Evolutionary conservation across 2,113 vertebrate genomes (phyloP).

Genomic region (Vulpes ferrilata): DNA sequence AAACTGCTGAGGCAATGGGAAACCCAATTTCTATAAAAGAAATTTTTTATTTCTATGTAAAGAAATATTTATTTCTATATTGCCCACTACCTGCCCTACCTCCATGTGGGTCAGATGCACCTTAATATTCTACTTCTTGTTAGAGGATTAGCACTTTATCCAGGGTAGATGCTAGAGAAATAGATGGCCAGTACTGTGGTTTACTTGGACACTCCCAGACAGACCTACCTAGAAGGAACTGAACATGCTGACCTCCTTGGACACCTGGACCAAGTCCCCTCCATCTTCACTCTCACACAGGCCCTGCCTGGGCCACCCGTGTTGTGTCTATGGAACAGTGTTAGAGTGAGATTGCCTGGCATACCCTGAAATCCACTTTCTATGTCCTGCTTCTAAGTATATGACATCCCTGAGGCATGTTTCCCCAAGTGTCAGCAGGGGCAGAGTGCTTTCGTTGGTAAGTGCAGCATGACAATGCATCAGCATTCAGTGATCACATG

Average conservation of each 20-base stretch:
- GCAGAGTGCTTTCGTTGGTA: neutral
- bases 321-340: rapidly evolving
- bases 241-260: no score
- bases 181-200: no score
- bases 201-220: neutral
- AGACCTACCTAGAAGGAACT: neutral
- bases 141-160: neutral
- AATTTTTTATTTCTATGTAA: no score
- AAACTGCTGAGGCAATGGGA: neutral
- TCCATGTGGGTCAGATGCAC: neutral
- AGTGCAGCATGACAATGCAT: neutral
- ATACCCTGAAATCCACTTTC: neutral
- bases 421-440: neutral
- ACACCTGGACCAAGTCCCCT: neutral
- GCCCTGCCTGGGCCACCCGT: neutral
- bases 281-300: rapidly evolving
- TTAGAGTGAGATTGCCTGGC: no score
- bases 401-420: neutral
- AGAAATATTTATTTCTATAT: neutral
- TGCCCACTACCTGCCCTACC: neutral
- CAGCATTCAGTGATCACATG: neutral
- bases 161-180: neutral
- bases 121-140: neutral
- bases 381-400: neutral
- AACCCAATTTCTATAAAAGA: neutral